phyloP scores from a whole-genome alignment of 2,797 vertebrate genomes.

The Echeneis naucrates region DNA sequence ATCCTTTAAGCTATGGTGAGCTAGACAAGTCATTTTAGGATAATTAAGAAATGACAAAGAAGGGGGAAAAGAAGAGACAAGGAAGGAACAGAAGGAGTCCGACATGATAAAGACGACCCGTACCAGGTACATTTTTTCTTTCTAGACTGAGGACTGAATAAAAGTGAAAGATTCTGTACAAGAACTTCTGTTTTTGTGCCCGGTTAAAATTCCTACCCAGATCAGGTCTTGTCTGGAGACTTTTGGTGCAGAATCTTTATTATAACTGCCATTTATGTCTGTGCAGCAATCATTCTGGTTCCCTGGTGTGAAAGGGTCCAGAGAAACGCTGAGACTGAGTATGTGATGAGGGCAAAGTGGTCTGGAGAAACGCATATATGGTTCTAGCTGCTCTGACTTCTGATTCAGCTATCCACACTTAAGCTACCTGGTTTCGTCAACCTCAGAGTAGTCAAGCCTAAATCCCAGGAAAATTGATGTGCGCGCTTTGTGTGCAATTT shows the following conservation, averaged over 20 bases:
- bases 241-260: neutral
- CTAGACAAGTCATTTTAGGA: neutral
- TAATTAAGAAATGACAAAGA: conserved; percentile 7
- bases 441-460: neutral
- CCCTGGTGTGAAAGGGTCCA: neutral
- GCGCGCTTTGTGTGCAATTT: neutral
- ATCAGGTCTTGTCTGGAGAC: too few relatives aligned
- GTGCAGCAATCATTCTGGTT: neutral
- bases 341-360: neutral
- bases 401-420: neutral
- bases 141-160: neutral
- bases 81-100: neutral
- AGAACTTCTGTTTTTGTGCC: neutral
- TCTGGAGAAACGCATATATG: neutral
- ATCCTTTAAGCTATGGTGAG: conserved; percentile 26
- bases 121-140: neutral
- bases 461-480: neutral
- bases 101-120: neutral
- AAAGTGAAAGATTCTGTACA: neutral
- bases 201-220: too few relatives aligned
- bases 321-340: neutral
- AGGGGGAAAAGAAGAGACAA: neutral
- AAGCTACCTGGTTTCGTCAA: neutral
- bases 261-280: neutral
- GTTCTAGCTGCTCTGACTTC: neutral